phyloP scores from a whole-genome alignment of 2,113 vertebrate genomes.

The Thamnophis sirtalis region DNA sequence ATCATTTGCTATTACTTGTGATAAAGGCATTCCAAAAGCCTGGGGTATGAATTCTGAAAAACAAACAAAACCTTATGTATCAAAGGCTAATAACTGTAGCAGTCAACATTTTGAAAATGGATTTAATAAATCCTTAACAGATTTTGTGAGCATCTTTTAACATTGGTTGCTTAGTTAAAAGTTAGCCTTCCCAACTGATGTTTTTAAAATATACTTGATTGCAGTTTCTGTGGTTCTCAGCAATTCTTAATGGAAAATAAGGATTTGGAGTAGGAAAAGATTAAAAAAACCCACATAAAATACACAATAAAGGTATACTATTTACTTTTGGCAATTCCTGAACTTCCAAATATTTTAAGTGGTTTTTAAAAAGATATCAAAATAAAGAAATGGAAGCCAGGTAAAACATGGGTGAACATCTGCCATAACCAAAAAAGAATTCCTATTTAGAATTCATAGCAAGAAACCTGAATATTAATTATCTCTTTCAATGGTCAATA shows the following conservation, averaged over 20 bases:
- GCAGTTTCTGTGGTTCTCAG: not conserved
- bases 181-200: not conserved
- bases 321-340: not conserved
- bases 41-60: constrained; percentile 84
- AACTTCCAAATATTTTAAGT: not conserved
- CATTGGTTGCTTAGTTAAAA: not conserved
- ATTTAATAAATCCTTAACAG: not conserved
- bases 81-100: constrained; percentile 5
- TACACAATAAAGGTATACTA: not conserved
- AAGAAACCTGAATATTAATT: constrained; percentile 12
- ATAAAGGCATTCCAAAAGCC: constrained; percentile 92
- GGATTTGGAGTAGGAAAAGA: constrained; percentile 11
- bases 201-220: not conserved
- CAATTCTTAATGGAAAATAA: not conserved
- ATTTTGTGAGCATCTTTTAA: not conserved
- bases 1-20: constrained; percentile 93
- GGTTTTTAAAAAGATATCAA: not conserved
- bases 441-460: not conserved
- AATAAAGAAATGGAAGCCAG: not conserved
- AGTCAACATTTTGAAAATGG: not conserved
- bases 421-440: accelerated
- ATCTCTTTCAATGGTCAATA: not conserved
- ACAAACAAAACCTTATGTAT: constrained; percentile 25
- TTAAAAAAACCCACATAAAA: not conserved
- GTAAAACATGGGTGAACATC: not conserved